phyloP scores from a whole-genome alignment of 1,140 invertebrate species.

The Drosophila seguyi region DNA sequence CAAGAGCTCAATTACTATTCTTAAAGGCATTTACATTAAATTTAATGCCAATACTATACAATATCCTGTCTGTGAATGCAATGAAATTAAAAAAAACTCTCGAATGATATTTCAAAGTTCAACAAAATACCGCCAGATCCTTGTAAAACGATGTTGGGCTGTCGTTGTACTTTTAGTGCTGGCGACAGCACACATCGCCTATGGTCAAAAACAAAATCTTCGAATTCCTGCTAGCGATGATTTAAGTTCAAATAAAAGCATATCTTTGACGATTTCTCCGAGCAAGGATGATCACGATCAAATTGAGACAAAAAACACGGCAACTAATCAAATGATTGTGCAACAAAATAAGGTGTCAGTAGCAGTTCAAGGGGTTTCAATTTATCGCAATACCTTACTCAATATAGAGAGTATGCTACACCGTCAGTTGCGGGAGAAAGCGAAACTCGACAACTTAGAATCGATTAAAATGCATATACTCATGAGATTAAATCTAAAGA shows the following conservation, averaged over 20 bases:
- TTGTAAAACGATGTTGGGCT: slow-evolving; percentile 19
- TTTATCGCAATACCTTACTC: slow-evolving; percentile 58
- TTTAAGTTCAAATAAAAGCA: slow-evolving; percentile 4
- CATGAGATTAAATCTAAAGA: slow-evolving; percentile 69
- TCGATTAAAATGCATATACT: slow-evolving; percentile 81
- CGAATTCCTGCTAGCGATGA: slow-evolving; percentile 7
- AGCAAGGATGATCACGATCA: background rate
- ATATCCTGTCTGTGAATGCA: slow-evolving; percentile 3
- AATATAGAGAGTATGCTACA: slow-evolving; percentile 58
- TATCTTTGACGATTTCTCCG: background rate
- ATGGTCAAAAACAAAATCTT: slow-evolving; percentile 10
- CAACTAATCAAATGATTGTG: slow-evolving; percentile 12
- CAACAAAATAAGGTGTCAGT: slow-evolving; percentile 5
- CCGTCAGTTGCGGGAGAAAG: slow-evolving; percentile 69
- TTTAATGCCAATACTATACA: slow-evolving; percentile 1
- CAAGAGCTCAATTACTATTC: background rate
- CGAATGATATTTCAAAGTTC: slow-evolving; percentile 8
- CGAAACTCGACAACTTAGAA: slow-evolving; percentile 75
- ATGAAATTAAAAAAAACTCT: slow-evolving; percentile 1
- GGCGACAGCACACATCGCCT: slow-evolving; percentile 19
- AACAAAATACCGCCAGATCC: background rate
- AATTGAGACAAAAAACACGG: background rate
- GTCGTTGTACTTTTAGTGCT: slow-evolving; percentile 37
- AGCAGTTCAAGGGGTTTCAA: slow-evolving; percentile 37
- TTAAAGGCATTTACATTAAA: slow-evolving; percentile 2